Conservation (phyloP, 2,113 vertebrate species). For the Fulmarus glacialis region DNA sequence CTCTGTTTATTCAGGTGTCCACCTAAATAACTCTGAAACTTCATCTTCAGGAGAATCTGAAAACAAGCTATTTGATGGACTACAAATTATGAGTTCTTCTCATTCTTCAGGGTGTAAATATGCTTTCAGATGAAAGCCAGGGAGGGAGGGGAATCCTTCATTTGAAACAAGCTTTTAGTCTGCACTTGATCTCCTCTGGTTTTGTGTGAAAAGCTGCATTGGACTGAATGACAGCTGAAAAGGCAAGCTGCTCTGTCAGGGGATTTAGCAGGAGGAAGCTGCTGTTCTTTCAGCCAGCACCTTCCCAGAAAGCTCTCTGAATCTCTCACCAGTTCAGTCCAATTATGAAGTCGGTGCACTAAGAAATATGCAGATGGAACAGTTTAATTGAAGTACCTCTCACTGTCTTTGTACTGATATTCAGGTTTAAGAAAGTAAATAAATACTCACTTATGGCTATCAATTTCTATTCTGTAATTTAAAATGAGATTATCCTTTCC, state of each 20-base stretch:
- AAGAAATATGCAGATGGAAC: background rate
- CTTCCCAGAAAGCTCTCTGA: background rate
- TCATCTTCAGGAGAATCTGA: background rate
- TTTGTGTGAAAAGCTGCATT: constrained; percentile 38
- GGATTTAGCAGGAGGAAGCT: constrained; percentile 48
- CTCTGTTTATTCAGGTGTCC: constrained; percentile 2
- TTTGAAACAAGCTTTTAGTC: constrained; percentile 27
- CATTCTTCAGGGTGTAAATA: background rate
- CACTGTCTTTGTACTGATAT: background rate
- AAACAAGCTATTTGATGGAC: background rate
- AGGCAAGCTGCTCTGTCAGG: constrained; percentile 17
- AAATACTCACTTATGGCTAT: background rate
- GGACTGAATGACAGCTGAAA: constrained; percentile 56
- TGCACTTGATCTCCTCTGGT: constrained; percentile 32
- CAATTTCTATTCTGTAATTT: background rate
- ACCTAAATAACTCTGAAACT: background rate
- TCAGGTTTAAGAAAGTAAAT: background rate
- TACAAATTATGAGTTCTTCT: background rate
- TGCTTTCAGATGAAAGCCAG: background rate
- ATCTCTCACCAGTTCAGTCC: background rate
- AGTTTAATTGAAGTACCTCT: background rate
- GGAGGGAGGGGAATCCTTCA: background rate
- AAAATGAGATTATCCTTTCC: background rate
- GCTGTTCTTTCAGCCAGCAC: constrained; percentile 1
- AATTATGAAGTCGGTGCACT: background rate